These are phyloP conservation scores for Paradoxurus hermaphroditus DNA, from an alignment of 2,113 vertebrate species.

Conservation along the genomic window DNA sequence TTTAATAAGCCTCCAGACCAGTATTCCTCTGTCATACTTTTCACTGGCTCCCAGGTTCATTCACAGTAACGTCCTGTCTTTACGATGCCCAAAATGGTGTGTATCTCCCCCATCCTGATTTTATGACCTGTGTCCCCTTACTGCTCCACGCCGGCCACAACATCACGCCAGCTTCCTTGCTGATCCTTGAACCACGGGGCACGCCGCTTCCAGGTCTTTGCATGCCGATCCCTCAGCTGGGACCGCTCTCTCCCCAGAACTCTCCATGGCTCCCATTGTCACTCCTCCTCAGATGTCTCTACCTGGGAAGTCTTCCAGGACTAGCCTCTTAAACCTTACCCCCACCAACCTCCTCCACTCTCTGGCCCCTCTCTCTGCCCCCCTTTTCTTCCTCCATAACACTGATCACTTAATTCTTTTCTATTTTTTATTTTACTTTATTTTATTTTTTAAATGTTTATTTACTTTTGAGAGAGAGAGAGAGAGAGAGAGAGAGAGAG, in stretches of 20 bases:
- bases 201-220: background rate
- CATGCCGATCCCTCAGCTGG: background rate
- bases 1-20: background rate
- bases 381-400: background rate
- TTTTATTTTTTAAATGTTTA: background rate
- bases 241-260: background rate
- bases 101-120: background rate
- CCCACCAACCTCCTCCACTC: accelerated
- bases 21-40: background rate
- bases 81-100: background rate
- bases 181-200: background rate
- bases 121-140: background rate
- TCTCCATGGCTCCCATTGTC: background rate
- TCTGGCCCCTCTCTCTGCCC: background rate
- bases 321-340: background rate
- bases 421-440: too few relatives aligned
- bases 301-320: background rate
- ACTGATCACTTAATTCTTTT: background rate
- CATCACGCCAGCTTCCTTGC: too few relatives aligned
- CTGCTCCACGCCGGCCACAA: accelerated
- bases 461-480: too few relatives aligned
- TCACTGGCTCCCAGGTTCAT: background rate
- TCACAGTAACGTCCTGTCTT: background rate
- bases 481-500: too few relatives aligned
- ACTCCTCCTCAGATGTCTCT: background rate